phyloP scores from a whole-genome alignment of 2,113 vertebrate species.

The Crotalus viridis region DNA sequence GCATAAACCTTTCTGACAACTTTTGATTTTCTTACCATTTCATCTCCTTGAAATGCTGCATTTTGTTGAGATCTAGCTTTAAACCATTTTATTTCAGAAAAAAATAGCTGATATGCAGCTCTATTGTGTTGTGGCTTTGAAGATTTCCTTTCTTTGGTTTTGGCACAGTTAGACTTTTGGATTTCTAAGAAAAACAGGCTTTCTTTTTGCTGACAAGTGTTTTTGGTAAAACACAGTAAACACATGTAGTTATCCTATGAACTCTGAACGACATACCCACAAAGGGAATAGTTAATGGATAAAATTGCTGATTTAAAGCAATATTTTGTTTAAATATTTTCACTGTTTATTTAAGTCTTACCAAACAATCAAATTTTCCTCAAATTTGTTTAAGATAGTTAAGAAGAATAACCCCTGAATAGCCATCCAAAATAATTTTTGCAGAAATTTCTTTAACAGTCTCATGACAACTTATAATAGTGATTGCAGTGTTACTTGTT shows the following conservation, averaged over 20 bases:
- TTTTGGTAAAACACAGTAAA: constrained; percentile 38
- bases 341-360: not conserved
- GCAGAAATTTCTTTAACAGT: not conserved
- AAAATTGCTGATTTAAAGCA: constrained; percentile 43
- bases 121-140: constrained; percentile 57
- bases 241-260: constrained; percentile 39
- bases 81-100: constrained; percentile 30
- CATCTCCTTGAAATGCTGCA: constrained; percentile 36
- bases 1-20: not conserved
- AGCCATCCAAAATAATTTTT: not conserved
- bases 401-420: not conserved
- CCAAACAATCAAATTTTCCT: not conserved
- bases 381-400: not conserved
- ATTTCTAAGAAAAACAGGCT: constrained; percentile 38
- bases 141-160: constrained; percentile 48
- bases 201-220: constrained; percentile 50
- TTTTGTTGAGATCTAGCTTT: constrained; percentile 42
- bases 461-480: not conserved
- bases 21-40: constrained; percentile 15
- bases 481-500: not conserved
- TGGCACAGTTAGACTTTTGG: constrained; percentile 37
- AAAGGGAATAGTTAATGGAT: constrained; percentile 33
- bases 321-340: constrained; percentile 11
- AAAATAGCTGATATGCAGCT: constrained; percentile 43
- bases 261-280: constrained; percentile 55